These are phyloP conservation scores for Hippopotamus amphibius DNA, from an alignment of 2,113 vertebrate species.

Conservation along the genomic window DNA sequence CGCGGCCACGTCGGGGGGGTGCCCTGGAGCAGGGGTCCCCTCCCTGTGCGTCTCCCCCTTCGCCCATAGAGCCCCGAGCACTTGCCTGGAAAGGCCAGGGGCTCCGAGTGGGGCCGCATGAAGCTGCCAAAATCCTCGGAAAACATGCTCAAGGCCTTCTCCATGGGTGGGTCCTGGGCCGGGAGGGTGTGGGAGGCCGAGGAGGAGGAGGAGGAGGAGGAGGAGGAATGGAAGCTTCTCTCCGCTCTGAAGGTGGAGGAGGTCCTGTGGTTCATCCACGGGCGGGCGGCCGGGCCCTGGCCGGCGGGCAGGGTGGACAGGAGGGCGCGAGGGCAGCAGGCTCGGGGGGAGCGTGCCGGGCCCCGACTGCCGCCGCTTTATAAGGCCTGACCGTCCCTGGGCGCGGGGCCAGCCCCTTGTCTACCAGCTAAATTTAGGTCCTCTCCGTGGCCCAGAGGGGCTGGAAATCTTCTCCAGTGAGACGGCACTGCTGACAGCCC, in stretches of 20 bases:
- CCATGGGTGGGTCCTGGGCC: conserved; percentile 91
- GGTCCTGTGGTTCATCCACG: conserved; percentile 80
- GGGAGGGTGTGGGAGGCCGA: conserved; percentile 80
- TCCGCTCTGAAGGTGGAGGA: conserved; percentile 92
- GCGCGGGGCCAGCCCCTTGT: conserved; percentile 85
- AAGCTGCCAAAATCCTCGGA: conserved; percentile 94
- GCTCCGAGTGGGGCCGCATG: conserved; percentile 90
- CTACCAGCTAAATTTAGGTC: conserved; percentile 89
- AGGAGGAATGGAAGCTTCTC: conserved; percentile 90
- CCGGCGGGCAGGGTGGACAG: conserved; percentile 57
- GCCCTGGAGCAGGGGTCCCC: neutral
- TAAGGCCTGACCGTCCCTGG: conserved; percentile 83
- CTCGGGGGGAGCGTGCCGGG: conserved; percentile 6
- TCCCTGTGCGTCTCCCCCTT: fast-evolving
- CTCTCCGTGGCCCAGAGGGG: conserved; percentile 65
- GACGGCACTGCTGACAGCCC: conserved; percentile 66
- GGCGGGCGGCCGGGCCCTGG: conserved; percentile 38
- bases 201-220: conserved; percentile 85
- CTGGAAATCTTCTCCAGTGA: conserved; percentile 85
- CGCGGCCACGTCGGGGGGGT: fast-evolving
- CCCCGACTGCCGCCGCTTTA: conserved; percentile 79
- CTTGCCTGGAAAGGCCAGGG: conserved; percentile 93
- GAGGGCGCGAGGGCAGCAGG: neutral
- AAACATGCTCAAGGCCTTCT: conserved; percentile 93
- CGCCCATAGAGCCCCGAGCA: neutral